phyloP scores from a whole-genome alignment of 2,888 invertebrate genomes.

The Parthenolecanium corni region DNA sequence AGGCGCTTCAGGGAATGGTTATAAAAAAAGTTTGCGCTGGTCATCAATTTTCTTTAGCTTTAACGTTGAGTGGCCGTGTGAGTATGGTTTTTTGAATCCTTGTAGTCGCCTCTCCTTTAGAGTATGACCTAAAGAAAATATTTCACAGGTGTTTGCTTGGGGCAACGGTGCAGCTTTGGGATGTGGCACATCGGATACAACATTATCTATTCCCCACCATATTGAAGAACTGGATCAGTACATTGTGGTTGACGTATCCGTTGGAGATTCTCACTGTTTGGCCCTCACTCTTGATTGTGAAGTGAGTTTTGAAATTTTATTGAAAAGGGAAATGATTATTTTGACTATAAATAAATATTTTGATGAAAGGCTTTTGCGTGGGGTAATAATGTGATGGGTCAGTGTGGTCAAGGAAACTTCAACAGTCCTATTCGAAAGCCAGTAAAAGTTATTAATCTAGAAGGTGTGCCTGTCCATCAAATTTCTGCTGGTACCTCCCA shows the following conservation, averaged over 20 bases:
- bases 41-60: constrained; percentile 45
- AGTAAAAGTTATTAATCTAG: constrained; percentile 45
- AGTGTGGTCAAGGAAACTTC: constrained; percentile 52
- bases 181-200: constrained; percentile 46
- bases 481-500: constrained; percentile 54
- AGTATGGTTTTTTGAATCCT: constrained; percentile 30
- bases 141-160: constrained; percentile 48
- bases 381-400: constrained; percentile 53
- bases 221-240: constrained; percentile 45
- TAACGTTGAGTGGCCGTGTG: constrained; percentile 43
- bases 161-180: constrained; percentile 51
- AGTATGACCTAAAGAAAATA: neutral
- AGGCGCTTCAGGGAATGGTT: constrained; percentile 46
- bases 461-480: constrained; percentile 45
- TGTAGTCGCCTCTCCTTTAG: neutral
- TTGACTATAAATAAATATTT: neutral
- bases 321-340: neutral
- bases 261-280: constrained; percentile 51
- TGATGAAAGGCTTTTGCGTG: constrained; percentile 33
- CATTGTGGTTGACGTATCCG: constrained; percentile 48
- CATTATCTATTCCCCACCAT: constrained; percentile 44
- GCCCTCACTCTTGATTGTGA: constrained; percentile 47
- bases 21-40: constrained; percentile 48
- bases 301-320: constrained; percentile 34
- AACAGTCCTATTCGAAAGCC: constrained; percentile 48